Percentiles rank a stretch among this genome's conserved stretches.
phyloP scores from a whole-genome alignment of 2,888 invertebrate species.

The Pseudococcus jackbeardsleyi region DNA sequence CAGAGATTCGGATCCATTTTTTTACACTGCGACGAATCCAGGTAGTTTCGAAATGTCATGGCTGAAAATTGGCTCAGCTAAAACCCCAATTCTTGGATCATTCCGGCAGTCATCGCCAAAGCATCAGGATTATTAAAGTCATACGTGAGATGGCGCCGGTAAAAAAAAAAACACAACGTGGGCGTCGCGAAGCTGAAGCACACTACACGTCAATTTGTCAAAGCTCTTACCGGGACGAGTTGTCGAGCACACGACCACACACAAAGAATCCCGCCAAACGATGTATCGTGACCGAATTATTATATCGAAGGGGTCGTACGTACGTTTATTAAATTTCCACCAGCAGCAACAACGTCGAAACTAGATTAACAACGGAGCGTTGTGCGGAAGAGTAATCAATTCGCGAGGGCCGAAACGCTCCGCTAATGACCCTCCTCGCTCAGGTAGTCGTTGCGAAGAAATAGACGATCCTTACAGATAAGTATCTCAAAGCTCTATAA shows the following conservation, averaged over 20 bases:
- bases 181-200: too few species aligned
- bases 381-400: slow-evolving; percentile 9
- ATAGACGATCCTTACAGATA: neutral
- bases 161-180: too few species aligned
- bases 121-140: too few species aligned
- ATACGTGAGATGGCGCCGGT: too few species aligned
- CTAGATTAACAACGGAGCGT: slow-evolving; percentile 4
- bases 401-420: neutral
- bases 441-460: neutral
- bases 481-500: neutral
- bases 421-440: slow-evolving; percentile 10
- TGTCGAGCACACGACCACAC: neutral
- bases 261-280: neutral
- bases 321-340: slow-evolving; percentile 12
- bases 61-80: too few species aligned
- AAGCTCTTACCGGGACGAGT: neutral
- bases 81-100: too few species aligned
- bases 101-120: too few species aligned
- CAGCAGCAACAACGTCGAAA: neutral
- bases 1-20: too few species aligned
- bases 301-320: neutral
- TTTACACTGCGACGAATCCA: too few species aligned
- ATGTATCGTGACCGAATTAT: slow-evolving; percentile 33
- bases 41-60: too few species aligned
- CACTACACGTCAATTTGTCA: neutral